Percentiles rank a stretch among this genome's conserved stretches.
These are phyloP conservation scores for Microcebus ravelobensis DNA, from an alignment of 2,113 vertebrate genomes.

Conservation along the genomic window DNA sequence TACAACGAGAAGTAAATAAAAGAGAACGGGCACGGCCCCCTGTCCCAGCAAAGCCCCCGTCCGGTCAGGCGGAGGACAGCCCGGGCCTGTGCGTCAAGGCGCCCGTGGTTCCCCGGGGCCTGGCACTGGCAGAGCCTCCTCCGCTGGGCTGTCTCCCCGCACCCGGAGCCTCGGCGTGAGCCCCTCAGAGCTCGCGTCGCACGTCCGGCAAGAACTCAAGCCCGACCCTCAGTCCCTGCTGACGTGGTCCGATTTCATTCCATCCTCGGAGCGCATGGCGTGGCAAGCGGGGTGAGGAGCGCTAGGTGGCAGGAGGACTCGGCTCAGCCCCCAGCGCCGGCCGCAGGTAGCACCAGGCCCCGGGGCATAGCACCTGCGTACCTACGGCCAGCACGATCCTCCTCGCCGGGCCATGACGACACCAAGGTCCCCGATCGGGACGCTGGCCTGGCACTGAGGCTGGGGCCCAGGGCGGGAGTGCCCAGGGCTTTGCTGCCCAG, in stretches of 20 bases:
- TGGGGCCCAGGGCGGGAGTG: accelerated
- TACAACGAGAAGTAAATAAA: too few species aligned
- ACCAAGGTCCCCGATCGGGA: accelerated
- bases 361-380: neutral
- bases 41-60: accelerated
- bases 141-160: accelerated
- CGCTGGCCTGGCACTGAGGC: neutral
- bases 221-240: accelerated
- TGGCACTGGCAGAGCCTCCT: accelerated
- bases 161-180: accelerated
- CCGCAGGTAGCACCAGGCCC: neutral
- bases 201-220: accelerated
- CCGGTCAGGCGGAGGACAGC: accelerated
- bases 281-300: neutral
- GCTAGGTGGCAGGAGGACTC: neutral
- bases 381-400: accelerated
- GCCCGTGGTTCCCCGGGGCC: neutral
- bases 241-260: accelerated
- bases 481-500: neutral
- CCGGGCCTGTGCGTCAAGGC: neutral
- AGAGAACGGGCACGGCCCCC: accelerated
- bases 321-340: accelerated
- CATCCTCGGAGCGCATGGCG: accelerated
- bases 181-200: accelerated
- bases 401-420: neutral